phyloP scores from a whole-genome alignment of 2,113 vertebrate species.

The Tyto alba region DNA sequence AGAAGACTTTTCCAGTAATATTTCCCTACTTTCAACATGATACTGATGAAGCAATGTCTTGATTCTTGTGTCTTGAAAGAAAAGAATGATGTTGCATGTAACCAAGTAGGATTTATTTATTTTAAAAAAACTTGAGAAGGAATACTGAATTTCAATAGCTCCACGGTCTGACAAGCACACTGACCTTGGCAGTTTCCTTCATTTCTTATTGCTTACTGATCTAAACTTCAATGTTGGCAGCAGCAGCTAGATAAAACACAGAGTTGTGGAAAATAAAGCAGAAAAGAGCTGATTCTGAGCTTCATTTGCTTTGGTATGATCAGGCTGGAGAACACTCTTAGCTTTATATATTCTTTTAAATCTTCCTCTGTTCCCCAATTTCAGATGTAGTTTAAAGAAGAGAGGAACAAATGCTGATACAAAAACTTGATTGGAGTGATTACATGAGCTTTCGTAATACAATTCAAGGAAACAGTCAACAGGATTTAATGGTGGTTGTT shows the following conservation, averaged over 20 bases:
- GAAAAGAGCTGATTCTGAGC: not conserved
- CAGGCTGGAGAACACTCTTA: not conserved
- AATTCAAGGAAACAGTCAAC: not conserved
- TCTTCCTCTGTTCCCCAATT: not conserved
- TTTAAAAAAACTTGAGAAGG: not conserved
- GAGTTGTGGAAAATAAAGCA: not conserved
- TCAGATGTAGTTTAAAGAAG: not conserved
- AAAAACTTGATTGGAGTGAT: not conserved
- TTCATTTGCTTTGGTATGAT: not conserved
- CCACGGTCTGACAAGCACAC: not conserved
- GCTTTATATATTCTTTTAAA: not conserved
- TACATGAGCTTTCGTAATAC: not conserved
- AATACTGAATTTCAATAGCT: not conserved
- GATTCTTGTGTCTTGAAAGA: not conserved
- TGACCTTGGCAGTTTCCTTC: not conserved
- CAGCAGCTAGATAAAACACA: not conserved
- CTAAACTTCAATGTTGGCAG: not conserved
- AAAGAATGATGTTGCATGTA: not conserved
- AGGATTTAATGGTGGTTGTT: not conserved
- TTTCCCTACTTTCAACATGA: not conserved
- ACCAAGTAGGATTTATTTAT: not conserved
- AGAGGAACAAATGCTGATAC: not conserved
- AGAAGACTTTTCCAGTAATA: not conserved
- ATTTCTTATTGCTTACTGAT: not conserved
- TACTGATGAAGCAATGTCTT: not conserved